Evolutionary conservation across 1,140 invertebrate genomes (phyloP).

Genomic region (Nasonia vitripennis): DNA sequence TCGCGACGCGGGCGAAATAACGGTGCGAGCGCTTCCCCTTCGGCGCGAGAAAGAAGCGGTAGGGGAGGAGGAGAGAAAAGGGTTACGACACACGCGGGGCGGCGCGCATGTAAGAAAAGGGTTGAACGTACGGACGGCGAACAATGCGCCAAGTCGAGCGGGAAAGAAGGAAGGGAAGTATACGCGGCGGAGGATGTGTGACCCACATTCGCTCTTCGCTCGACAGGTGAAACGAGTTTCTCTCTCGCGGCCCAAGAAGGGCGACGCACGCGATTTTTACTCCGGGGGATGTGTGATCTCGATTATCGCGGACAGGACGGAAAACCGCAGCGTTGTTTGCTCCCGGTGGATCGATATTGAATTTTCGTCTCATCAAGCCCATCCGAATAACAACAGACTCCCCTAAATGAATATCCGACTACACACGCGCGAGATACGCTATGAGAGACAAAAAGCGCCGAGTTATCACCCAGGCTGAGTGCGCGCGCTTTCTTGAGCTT

Average conservation of each 20-base stretch:
- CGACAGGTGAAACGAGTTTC: slow-evolving; percentile 37
- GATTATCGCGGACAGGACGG: not conserved
- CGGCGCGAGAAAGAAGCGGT: not conserved
- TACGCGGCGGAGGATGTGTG: not conserved
- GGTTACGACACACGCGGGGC: not conserved
- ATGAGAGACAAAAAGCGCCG: too few species aligned
- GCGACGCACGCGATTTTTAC: not conserved
- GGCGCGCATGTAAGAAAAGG: slow-evolving; percentile 16
- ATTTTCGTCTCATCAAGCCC: not conserved
- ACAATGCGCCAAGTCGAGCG: slow-evolving; percentile 6
- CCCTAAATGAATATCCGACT: not conserved
- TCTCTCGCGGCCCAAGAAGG: not conserved
- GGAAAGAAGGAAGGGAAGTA: not conserved
- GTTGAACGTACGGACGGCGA: not conserved
- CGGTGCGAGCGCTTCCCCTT: not conserved
- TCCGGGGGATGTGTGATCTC: not conserved
- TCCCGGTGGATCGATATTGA: not conserved
- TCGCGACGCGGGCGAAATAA: not conserved
- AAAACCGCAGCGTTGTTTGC: too few species aligned
- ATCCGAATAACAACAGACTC: not conserved
- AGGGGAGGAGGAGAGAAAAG: not conserved
- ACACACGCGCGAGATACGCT: too few species aligned
- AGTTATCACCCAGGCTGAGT: not conserved
- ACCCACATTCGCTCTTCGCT: slow-evolving; percentile 25
- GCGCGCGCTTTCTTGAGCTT: not conserved